phyloP scores from a whole-genome alignment of 1,140 invertebrate species.

The Lordiphosa collinella region DNA sequence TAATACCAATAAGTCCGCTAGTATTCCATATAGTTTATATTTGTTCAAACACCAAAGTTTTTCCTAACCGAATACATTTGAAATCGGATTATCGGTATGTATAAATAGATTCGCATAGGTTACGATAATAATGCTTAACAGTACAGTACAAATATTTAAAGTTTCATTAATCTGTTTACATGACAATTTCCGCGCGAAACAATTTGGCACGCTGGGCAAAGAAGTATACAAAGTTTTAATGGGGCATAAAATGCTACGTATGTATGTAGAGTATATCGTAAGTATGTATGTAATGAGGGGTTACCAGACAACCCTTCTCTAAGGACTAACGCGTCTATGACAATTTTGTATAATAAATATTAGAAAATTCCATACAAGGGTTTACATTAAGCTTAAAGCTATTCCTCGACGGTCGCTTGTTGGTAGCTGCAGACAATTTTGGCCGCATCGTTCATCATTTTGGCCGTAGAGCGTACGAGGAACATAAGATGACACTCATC shows the following conservation, averaged over 20 bases:
- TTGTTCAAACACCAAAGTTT: conserved; percentile 66
- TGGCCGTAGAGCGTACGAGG: conserved; percentile 88
- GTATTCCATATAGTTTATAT: conserved; percentile 46
- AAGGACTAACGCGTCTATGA: conserved; percentile 62
- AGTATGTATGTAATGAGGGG: conserved; percentile 1
- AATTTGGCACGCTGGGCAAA: conserved; percentile 67
- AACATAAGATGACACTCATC: conserved; percentile 91
- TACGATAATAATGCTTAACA: conserved; percentile 43
- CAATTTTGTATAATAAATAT: conserved; percentile 57
- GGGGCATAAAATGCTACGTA: conserved; percentile 2
- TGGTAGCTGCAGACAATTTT: conserved; percentile 74
- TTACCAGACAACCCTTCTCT: conserved; percentile 29
- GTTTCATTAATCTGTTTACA: conserved; percentile 62
- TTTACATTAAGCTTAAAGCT: conserved; percentile 22
- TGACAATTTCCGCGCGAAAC: conserved; percentile 55
- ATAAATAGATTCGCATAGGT: conserved; percentile 58
- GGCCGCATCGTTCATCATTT: conserved; percentile 89
- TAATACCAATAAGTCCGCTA: neutral
- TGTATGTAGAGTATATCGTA: conserved; percentile 4
- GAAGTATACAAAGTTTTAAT: conserved; percentile 22
- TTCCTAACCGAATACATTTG: conserved; percentile 42
- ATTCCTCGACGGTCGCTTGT: conserved; percentile 39
- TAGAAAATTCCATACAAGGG: conserved; percentile 29
- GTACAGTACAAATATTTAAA: conserved; percentile 48
- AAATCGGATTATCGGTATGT: conserved; percentile 29